Base-by-base conservation (phyloP, 2,113 vertebrate genomes). In the Illadopsis cleaveri region DNA sequence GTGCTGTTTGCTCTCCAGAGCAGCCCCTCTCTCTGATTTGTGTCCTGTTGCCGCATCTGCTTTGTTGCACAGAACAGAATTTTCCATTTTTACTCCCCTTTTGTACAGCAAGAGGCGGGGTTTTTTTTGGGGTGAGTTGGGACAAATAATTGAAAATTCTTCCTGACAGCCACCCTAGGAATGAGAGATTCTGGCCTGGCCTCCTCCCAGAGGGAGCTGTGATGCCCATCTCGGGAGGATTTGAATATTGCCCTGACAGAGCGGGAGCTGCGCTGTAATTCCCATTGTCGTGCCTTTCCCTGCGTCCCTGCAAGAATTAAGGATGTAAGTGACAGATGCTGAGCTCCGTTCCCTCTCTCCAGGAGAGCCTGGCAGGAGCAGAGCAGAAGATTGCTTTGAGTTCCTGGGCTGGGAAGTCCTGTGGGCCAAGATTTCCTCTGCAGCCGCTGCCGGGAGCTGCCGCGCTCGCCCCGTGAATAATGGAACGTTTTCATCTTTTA, bases 401-500 rank as follows among this genome's bases (percentile, higher is more conserved):
- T 56, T 37, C 11, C 31, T 12, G 56, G 86, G 76, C 47, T 70
- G 17, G 35, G 15, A 64, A 95, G 85, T 79, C 56, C 90, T 83
- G 30, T 19, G 16, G 91, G 86, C 82, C 82, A 62, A 60, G 68
- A 5, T 91, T 91, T 93, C 83, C 80, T 25, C 82, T 44, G 71
- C 95, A 77, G 88, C 51, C 30, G 0, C 87, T 33, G 75, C 7
- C 11, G 11, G 51, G 73, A 85, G 78, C 76, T 44, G 94, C 95
- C 30, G 90, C 65, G 82, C 73, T 91, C 92, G 60, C 93, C 94
- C 94, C 45, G 95, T 96, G 96, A 97, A 98, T 97, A 98, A 98
- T 93, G 97, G 94, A 96, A 97, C 81, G 4, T 96, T 98, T 98
- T 96, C 96, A 62, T 96, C 86, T 97, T 98, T 97, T 98, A 98